Percentiles rank a stretch among this genome's conserved stretches.
Evolutionary conservation across 2,888 invertebrate genomes (phyloP).

Genomic region (Synergus laeviventris): DNA sequence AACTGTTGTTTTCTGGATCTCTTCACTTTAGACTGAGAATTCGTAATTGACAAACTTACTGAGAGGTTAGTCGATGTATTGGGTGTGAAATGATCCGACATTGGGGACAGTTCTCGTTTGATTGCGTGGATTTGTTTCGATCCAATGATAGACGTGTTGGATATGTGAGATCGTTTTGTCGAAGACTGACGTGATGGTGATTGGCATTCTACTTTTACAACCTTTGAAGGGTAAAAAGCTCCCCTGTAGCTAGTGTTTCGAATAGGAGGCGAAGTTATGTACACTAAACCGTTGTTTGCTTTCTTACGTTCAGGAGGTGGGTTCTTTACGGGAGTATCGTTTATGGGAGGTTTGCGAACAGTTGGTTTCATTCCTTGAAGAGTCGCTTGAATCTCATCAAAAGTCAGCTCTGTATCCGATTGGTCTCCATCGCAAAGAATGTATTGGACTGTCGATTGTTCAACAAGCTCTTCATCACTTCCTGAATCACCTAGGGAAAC

Average conservation of each 20-base stretch:
- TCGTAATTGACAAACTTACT: neutral
- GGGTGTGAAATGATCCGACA: conserved; percentile 12
- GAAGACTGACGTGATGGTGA: neutral
- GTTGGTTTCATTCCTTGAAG: conserved; percentile 58
- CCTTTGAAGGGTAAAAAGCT: neutral
- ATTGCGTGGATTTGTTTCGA: conserved; percentile 27
- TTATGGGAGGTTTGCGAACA: conserved; percentile 32
- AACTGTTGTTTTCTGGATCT: conserved; percentile 72
- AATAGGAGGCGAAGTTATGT: conserved; percentile 11
- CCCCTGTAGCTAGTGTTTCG: conserved; percentile 23
- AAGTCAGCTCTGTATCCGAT: conserved; percentile 71
- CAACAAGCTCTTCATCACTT: conserved; percentile 64
- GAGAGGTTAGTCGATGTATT: conserved; percentile 16
- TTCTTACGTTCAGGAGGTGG: conserved; percentile 36
- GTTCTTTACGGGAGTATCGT: conserved; percentile 43
- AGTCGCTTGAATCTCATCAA: conserved; percentile 69
- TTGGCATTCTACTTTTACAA: neutral
- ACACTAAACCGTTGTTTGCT: conserved; percentile 32
- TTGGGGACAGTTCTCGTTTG: conserved; percentile 6
- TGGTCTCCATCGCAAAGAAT: conserved; percentile 68
- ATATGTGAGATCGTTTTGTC: conserved; percentile 28
- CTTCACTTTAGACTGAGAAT: conserved; percentile 61
- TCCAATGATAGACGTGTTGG: conserved; percentile 32
- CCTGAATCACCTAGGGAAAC: conserved; percentile 53
- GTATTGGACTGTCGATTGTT: conserved; percentile 72